Evolutionary conservation across 2,888 invertebrate genomes (phyloP), one percentile per base, ranked within the genome.

Genomic region (Eucriotettix oculatus): DNA sequence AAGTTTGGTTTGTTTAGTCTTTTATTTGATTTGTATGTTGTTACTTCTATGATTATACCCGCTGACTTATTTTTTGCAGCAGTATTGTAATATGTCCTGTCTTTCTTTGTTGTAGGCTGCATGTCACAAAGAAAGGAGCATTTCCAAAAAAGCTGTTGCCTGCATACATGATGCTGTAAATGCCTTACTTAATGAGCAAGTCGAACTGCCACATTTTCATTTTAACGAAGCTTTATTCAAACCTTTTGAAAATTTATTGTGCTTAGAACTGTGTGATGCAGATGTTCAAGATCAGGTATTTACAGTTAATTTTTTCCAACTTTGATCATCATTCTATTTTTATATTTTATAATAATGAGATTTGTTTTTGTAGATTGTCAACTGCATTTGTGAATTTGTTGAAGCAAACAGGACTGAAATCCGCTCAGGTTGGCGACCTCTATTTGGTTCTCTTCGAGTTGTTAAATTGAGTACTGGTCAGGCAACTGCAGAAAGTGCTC

Each of bases 181-280:
- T 1, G 87, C 90, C 0, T 74, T 95, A 16, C 75, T 97, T 57
- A 90, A 89, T 67, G 89, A 89, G 69, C 90, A 90, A 71, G 82
- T 86, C 0, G 96, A 96, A 71, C 73, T 93, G 64, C 87, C 93
- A 0, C 90, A 95, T 74, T 96, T 95, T 74, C 95, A 96, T 71
- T 93, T 96, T 72, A 94, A 96, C 71, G 96, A 96, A 72, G 91
- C 93, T 0, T 77, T 96, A 10, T 84, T 96, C 66, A 95, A 96
- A 70, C 95, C 96, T 0, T 95, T 95, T 71, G 95, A 97, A 74
- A 95, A 94, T 71, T 80, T 97, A 52, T 77, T 97, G 0, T 95
- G 94, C 71, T 80, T 95, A 68, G 96, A 97, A 71, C 78, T 93
- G 11, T 95, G 95, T 71, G 94, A 95, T 72, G 83, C 86, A 61